Evolutionary conservation across 2,113 vertebrate genomes (phyloP), one percentile per base, ranked within the genome.

Genomic region (Channa argus): DNA sequence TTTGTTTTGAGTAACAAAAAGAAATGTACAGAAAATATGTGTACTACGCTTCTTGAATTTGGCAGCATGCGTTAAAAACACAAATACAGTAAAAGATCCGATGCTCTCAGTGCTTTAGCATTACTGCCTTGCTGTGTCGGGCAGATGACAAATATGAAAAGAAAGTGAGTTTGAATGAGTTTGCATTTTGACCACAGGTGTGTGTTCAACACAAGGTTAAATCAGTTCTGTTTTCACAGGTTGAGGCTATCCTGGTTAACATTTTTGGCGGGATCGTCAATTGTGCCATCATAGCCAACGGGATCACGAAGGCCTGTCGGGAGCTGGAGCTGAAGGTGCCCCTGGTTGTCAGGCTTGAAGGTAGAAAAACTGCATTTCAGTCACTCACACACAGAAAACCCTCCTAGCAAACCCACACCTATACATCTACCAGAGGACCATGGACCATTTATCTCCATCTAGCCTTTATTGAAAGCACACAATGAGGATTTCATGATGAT

Each of bases 251-350:
- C 83, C 93, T 99, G 11, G 96, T 99, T 3, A 99, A 99, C 90
- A 99, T 99, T 63, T 99, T 99, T 59, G 98, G 97, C 8, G 98
- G 98, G 33, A 99, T 99, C 0, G 98, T 99, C 78, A 99, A 99
- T 92, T 99, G 98, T 82, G 97, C 97, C 86, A 98, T 98, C 80
- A 96, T 99, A 63, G 98, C 98, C 89, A 99, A 97, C 0, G 98
- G 98, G 1, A 99, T 99, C 80, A 99, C 97, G 84, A 98, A 96
- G 89, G 98, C 98, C 33, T 98, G 98, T 86, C 92, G 92, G 63
- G 98, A 99, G 77, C 94, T 99, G 9, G 94, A 96, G 91, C 95
- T 99, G 11, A 98, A 96, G 80, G 97, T 99, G 0, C 98, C 98
- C 0, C 92, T 99, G 79, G 96, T 99, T 67, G 97, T 99, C 79